Evolutionary conservation across 2,888 invertebrate genomes (phyloP), one percentile per base, ranked within the genome.

Genomic region (Brachyopa scutellaris): DNA sequence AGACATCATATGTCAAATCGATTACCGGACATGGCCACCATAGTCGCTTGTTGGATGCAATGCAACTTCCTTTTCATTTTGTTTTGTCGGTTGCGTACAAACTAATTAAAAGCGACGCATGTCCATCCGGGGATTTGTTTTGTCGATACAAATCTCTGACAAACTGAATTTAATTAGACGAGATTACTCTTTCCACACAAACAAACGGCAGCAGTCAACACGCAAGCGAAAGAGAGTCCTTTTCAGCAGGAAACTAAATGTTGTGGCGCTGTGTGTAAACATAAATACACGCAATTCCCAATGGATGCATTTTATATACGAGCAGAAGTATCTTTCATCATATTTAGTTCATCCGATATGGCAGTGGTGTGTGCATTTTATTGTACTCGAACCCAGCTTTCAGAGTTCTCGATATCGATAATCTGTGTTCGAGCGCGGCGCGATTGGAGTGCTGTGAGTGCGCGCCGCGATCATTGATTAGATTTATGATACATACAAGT

Each of bases 251-350:
- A 57, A 67, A 74, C 73, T 6, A 26, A 26, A 26, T 6, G 26
- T 5, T n/a, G n/a, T n/a, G n/a, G n/a, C n/a, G n/a, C n/a, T n/a
- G n/a, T n/a, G n/a, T n/a, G n/a, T n/a, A n/a, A n/a, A n/a, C n/a
- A n/a, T n/a, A n/a, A n/a, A 79, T 66, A 59, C 73, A 73, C 69
- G 64, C 80, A 76, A 80, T 77, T 66, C 82, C 77, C 82, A 77
- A 55, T 72, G 82, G 66, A 70, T 55, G 66, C 45, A 77, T 70
- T 61, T 74, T 82, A 29, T n/a, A n/a, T n/a, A n/a, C n/a, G n/a
- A n/a, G n/a, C n/a, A n/a, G n/a, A n/a, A n/a, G n/a, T 76, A 64
- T 53, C 33, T 76, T 49, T 51, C 77, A 66, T 82, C 82, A 77
- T 82, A 82, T 82, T 82, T 82, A 82, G 77, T 66, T 55, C 77